Evolutionary conservation across 2,113 vertebrate species (phyloP), one percentile per base, ranked within the genome.

Genomic region (Trinectes maculatus): DNA sequence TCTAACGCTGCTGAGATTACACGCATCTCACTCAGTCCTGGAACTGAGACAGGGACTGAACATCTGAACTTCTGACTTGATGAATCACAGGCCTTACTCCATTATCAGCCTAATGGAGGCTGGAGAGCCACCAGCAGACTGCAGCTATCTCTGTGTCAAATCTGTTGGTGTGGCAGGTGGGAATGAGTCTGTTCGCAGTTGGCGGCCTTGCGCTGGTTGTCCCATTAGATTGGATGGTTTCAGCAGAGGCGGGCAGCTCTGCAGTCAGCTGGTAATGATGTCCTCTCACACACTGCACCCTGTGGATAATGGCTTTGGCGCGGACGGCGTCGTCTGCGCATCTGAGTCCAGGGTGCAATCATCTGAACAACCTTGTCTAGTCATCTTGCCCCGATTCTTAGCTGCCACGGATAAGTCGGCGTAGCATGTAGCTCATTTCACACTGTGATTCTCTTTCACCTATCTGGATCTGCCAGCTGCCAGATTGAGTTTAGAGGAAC

Each of bases 111-210:
- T 60, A 79, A 75, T 60, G 8, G 62, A 73, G 61, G 60, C 39
- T 65, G 49, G 56, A 49, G 47, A 74, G 62, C 69, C 74, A 67
- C 79, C 58, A 62, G 65, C 54, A 59, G 69, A 39, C 67, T 25
- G 47, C 70, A 54, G 65, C 52, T 79, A 84, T 87, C 86, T 80
- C 12, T 16, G 28, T 71, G 71, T 86, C 78, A 85, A 77, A 92
- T 91, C 87, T 84, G 75, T 77, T 72, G 70, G 73, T 80, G 73
- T 90, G 91, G 83, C 88, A 90, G 89, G 88, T 91, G 91, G 86
- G 87, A 92, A 92, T 91, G 86, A 92, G 80, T 62, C 87, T 89
- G 69, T 89, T 92, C 84, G 82, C 89, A 76, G 83, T 57, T 53
- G 40, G 64, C n/a, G n/a, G 64, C 52, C 60, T 26, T 25, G 54